Evolutionary conservation across 2,113 vertebrate species (phyloP).

Genomic region (Equus przewalskii): DNA sequence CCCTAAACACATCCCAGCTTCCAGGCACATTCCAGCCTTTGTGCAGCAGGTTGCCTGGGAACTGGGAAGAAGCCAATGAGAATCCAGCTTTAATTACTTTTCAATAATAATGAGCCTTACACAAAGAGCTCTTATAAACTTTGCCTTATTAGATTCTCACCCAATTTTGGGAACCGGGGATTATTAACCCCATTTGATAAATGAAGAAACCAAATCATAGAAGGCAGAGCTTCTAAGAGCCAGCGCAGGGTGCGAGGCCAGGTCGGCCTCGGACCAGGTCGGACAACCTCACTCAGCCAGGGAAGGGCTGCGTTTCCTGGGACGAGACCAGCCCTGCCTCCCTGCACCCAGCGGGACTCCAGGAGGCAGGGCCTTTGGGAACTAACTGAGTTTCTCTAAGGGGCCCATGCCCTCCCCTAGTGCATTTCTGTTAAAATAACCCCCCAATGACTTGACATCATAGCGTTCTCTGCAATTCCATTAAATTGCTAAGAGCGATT

Average conservation of each 20-base stretch:
- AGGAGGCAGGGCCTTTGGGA: neutral
- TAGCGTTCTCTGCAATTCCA: neutral
- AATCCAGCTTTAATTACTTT: conserved; percentile 41
- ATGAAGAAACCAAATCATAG: neutral
- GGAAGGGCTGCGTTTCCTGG: neutral
- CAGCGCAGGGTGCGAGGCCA: neutral
- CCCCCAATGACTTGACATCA: neutral
- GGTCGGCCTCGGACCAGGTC: neutral
- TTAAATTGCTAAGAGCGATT: neutral
- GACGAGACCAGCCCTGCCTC: accelerated
- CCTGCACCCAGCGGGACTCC: neutral
- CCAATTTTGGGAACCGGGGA: neutral
- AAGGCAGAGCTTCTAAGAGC: neutral
- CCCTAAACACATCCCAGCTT: neutral
- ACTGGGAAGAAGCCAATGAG: neutral
- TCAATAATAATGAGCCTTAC: neutral
- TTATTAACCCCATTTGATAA: neutral
- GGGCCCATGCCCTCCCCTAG: neutral
- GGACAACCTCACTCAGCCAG: neutral
- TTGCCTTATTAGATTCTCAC: neutral
- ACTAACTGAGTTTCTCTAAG: neutral
- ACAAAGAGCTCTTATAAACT: neutral
- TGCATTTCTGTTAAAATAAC: neutral
- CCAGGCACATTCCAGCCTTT: neutral
- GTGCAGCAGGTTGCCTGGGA: neutral